Evolutionary conservation across 2,113 vertebrate genomes (phyloP).

Genomic region (Morone saxatilis): DNA sequence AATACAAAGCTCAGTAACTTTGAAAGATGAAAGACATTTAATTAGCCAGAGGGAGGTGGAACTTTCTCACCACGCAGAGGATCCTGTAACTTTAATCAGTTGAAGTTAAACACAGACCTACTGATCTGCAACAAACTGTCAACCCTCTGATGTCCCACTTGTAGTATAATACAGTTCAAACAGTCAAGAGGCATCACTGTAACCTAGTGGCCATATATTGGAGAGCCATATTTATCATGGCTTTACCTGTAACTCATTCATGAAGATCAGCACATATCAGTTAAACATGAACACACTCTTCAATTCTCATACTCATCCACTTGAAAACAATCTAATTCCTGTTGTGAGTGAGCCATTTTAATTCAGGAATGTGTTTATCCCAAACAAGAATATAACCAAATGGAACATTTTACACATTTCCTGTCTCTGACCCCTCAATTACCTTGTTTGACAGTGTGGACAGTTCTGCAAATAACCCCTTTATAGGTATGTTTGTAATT

Average conservation of each 20-base stretch:
- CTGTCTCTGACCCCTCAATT: not conserved
- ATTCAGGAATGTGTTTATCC: conserved; percentile 9
- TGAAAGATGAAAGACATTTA: conserved; percentile 18
- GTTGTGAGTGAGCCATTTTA: not conserved
- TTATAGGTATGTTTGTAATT: not conserved
- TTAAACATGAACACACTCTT: not conserved
- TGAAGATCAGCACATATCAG: not conserved
- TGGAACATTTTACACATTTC: not conserved
- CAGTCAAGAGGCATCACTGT: conserved; percentile 17
- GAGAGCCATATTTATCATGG: not conserved
- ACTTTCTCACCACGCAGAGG: not conserved
- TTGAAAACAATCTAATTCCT: not conserved
- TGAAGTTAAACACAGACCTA: not conserved
- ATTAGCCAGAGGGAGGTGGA: not conserved
- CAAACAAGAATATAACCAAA: not conserved
- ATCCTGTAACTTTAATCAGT: not conserved
- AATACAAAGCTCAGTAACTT: conserved; percentile 19
- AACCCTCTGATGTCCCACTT: not conserved
- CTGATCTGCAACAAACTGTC: conserved; percentile 4
- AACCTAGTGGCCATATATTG: not conserved
- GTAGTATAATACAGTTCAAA: not conserved
- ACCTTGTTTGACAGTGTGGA: not conserved
- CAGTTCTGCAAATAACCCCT: not conserved
- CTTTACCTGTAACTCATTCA: not conserved
- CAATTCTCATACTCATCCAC: not conserved